A percentile compares a stretch with the other conserved stretches of the same genome.
Evolutionary conservation across 2,797 vertebrate genomes (phyloP).

Genomic region (Rhodeus uyekii): DNA sequence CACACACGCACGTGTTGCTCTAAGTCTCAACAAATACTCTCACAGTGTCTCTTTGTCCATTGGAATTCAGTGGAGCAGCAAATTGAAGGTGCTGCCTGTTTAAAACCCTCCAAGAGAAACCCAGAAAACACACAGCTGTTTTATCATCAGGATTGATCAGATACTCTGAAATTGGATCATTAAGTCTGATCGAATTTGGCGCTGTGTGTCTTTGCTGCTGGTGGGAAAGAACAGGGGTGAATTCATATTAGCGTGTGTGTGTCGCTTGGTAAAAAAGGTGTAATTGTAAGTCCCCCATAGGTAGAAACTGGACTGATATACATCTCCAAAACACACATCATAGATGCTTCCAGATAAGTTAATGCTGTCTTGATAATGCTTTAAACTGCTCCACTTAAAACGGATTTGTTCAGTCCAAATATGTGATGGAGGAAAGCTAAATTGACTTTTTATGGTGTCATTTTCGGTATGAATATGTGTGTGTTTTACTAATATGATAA

Average conservation of each 20-base stretch:
- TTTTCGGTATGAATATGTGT: slow-evolving; percentile 32
- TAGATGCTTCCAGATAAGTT: slow-evolving; percentile 39
- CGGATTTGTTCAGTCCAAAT: slow-evolving; percentile 51
- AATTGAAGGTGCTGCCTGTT: slow-evolving; percentile 65
- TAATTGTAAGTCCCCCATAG: slow-evolving; percentile 53
- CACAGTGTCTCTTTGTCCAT: slow-evolving; percentile 73
- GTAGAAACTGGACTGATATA: slow-evolving; percentile 37
- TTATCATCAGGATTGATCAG: slow-evolving; percentile 59
- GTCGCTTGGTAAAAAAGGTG: slow-evolving; percentile 46
- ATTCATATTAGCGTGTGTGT: slow-evolving; percentile 45
- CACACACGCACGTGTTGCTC: slow-evolving; percentile 67
- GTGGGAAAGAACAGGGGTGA: slow-evolving; percentile 22
- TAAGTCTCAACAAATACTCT: slow-evolving; percentile 71
- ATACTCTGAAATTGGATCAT: slow-evolving; percentile 51
- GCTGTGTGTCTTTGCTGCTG: slow-evolving; percentile 2
- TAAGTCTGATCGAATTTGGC: slow-evolving; percentile 45
- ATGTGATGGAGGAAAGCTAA: slow-evolving; percentile 41
- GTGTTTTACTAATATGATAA: slow-evolving; percentile 39
- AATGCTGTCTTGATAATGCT: slow-evolving; percentile 51
- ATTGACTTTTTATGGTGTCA: slow-evolving; percentile 38
- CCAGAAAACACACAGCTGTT: slow-evolving; percentile 53
- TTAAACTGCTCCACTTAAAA: slow-evolving; percentile 51
- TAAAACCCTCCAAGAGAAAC: slow-evolving; percentile 62
- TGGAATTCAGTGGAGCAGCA: slow-evolving; percentile 71
- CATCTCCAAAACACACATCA: slow-evolving; percentile 47